A percentile compares a stretch with the other conserved stretches of the same genome.
phyloP scores from a whole-genome alignment of 2,888 invertebrate species.

The Drosophila nr. perissopoda region DNA sequence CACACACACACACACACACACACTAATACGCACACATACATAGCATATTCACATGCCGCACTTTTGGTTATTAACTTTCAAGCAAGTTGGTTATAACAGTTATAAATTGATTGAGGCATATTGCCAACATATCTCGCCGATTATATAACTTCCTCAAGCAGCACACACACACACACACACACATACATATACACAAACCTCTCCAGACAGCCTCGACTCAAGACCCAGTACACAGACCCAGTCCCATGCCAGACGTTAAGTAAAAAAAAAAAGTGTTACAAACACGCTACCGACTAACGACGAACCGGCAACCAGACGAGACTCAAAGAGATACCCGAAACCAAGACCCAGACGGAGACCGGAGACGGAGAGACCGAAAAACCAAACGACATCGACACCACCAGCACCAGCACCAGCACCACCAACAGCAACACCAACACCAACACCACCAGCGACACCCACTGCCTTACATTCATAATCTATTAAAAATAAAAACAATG shows the following conservation, averaged over 20 bases:
- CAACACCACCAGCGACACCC: conserved; percentile 48
- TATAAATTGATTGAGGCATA: conserved; percentile 73
- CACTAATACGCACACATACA: conserved; percentile 29
- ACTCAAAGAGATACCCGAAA: conserved; percentile 10
- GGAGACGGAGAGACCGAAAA: neutral
- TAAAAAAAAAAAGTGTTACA: conserved; percentile 74
- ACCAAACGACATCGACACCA: conserved; percentile 47
- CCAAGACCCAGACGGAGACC: conserved; percentile 11
- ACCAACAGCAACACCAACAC: conserved; percentile 1
- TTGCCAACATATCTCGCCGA: conserved; percentile 42
- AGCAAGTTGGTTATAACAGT: conserved; percentile 68
- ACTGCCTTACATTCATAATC: conserved; percentile 78
- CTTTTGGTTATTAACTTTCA: conserved; percentile 68
- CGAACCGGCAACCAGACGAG: conserved; percentile 35
- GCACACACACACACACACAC: conserved; percentile 13
- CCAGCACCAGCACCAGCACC: conserved; percentile 17
- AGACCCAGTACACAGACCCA: conserved; percentile 42
- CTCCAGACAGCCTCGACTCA: conserved; percentile 43
- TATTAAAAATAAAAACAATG: conserved; percentile 55
- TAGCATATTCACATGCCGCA: conserved; percentile 28
- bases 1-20: conserved; percentile 18
- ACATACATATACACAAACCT: conserved; percentile 21
- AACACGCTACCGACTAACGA: conserved; percentile 72
- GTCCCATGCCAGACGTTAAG: conserved; percentile 32
- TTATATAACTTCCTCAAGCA: conserved; percentile 77